Base-by-base conservation (phyloP, 2,113 vertebrate species). In the Phalacrocorax pelagicus region DNA sequence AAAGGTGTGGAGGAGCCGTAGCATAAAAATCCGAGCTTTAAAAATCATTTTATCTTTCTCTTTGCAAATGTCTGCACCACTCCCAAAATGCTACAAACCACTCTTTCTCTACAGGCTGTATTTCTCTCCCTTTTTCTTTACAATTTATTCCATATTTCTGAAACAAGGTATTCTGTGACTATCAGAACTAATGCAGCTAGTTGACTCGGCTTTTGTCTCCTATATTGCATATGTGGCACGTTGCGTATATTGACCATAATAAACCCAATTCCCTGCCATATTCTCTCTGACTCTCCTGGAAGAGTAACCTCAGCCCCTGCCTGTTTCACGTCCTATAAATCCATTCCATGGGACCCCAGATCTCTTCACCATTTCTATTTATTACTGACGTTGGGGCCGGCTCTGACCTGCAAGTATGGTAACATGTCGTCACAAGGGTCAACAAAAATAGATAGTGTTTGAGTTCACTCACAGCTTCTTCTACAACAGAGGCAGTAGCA, bases 1-100 rank as follows among this genome's bases (percentile, higher is more conserved):
- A 94, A 97, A 97, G 86, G 58, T 34, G 49, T 85, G 78, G 89
- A 94, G 71, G 74, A 96, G 89, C 81, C 69, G 32, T 4, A 77
- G 74, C 74, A 94, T 94, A 85, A 95, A 92, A 94, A 77, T 87
- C 51, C 79, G 69, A 57, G 73, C 66, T 94, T 81, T 94, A 94
- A 91, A 90, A 81, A 92, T 42, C 8, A 40, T 82, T 94, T 92
- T 80, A 69, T 94, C 85, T 90, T 91, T 66, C n/a, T 74, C 46
- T 87, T 62, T 22, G 16, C 79, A 88, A 91, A 81, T 13, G 58
- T 38, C 73, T 75, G 77, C 49, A 62, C 59, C 75, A 20, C 52
- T 81, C 86, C 88, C 46, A 75, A 92, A 93, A 80, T 8, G 27
- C 69, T 65, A 57, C 55, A 92, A 65, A 88, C 29, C 61, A 29